Conservation (phyloP, 2,888 invertebrate genomes). For the Glaucopsyche alexis region DNA sequence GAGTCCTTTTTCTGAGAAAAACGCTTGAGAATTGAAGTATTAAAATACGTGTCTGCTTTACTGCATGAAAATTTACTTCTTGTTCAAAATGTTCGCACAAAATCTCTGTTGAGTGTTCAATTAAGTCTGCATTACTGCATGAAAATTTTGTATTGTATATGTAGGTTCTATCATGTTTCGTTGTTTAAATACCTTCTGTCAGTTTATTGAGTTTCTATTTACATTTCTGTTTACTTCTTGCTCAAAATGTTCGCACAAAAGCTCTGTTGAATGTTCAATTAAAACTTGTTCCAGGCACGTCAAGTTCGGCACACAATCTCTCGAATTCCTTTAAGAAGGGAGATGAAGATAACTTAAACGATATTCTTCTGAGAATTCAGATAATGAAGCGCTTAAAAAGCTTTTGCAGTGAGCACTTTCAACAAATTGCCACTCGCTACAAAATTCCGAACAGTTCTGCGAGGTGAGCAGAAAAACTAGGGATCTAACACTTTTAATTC, state of each 20-base stretch:
- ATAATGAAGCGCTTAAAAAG: slow-evolving; percentile 37
- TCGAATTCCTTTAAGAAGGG: slow-evolving; percentile 10
- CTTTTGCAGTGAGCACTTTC: slow-evolving; percentile 38
- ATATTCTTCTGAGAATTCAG: slow-evolving; percentile 33
- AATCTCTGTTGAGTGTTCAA: too few relatives aligned
- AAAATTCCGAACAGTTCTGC: slow-evolving; percentile 37
- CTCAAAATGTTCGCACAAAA: neutral
- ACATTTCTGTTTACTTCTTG: neutral
- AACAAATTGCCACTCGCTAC: slow-evolving; percentile 39
- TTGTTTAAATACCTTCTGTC: neutral
- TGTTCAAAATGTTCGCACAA: too few relatives aligned
- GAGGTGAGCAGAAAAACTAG: slow-evolving; percentile 32
- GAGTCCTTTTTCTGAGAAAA: neutral
- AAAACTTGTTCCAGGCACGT: slow-evolving; percentile 5
- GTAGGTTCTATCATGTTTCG: neutral
- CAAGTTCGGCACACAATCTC: neutral
- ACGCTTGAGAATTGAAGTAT: neutral
- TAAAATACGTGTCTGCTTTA: too few relatives aligned
- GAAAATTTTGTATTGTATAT: too few relatives aligned
- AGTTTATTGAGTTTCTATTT: neutral
- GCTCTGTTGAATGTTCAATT: slow-evolving; percentile 10
- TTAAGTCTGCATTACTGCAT: too few relatives aligned
- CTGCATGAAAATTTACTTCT: too few relatives aligned
- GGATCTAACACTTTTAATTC: slow-evolving; percentile 33
- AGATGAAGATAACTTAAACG: slow-evolving; percentile 22